These are phyloP conservation scores for Scolopax bukidnonensis DNA, from an alignment of 2,797 vertebrate genomes.

Conservation along the genomic window DNA sequence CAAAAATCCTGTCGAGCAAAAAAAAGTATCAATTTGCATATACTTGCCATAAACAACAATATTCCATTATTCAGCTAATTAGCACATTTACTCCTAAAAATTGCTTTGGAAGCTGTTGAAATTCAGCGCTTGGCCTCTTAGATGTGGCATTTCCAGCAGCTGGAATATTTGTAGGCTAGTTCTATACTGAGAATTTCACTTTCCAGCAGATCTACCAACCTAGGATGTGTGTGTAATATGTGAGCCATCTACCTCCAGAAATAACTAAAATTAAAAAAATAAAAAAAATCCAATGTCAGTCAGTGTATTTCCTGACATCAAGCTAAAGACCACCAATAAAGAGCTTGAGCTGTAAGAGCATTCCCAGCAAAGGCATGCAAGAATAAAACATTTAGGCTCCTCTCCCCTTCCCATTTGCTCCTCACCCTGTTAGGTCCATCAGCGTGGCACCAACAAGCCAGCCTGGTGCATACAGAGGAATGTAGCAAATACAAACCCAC, in stretches of 20 bases:
- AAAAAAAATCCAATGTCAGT: not conserved
- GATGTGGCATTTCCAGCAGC: not conserved
- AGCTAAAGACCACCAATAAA: not conserved
- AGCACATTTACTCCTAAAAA: not conserved
- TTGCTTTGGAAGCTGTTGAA: not conserved
- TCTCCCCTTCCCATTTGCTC: slow-evolving; percentile 38
- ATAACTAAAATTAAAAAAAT: not conserved
- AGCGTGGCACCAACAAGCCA: slow-evolving; percentile 49
- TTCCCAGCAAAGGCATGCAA: slow-evolving; percentile 61
- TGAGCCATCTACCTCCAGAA: not conserved
- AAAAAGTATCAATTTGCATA: not conserved
- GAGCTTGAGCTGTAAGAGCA: slow-evolving; percentile 29
- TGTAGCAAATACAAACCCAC: not conserved
- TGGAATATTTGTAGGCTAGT: not conserved
- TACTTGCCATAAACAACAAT: not conserved
- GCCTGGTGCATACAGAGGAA: slow-evolving; percentile 41
- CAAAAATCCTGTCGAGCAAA: not conserved
- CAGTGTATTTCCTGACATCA: not conserved
- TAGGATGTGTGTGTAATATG: too few species aligned
- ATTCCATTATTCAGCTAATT: not conserved
- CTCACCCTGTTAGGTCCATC: slow-evolving; percentile 42
- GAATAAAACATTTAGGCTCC: not conserved
- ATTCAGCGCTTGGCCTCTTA: not conserved
- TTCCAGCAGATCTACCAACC: not conserved
- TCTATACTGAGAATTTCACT: not conserved